Percentiles rank a stretch among this genome's conserved stretches.
These are phyloP conservation scores for Andricus curvator DNA, from an alignment of 2,888 invertebrate genomes.

Conservation along the genomic window DNA sequence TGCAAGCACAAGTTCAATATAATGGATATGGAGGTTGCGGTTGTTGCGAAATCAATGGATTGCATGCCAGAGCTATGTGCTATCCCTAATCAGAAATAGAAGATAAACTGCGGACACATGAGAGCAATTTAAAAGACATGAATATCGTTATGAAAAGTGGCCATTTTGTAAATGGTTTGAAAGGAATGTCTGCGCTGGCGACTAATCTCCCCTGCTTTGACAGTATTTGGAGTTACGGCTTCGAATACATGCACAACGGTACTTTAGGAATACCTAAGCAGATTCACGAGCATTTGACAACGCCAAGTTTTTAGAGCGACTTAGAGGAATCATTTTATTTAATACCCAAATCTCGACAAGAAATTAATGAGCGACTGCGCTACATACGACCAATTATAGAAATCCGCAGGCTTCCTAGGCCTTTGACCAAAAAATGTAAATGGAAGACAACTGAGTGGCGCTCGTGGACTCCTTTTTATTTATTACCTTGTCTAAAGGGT, in stretches of 20 bases:
- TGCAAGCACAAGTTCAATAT: conserved; percentile 39
- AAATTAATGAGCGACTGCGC: background rate
- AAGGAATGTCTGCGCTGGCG: background rate
- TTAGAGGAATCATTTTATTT: conserved; percentile 2
- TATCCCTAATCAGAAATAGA: no score
- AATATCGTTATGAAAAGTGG: background rate
- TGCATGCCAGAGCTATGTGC: background rate
- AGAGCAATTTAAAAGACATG: no score
- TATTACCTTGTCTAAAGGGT: background rate
- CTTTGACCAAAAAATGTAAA: background rate
- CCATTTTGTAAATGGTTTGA: background rate
- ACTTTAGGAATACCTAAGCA: conserved; percentile 21
- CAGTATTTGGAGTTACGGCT: background rate
- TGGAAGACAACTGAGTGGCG: conserved; percentile 5
- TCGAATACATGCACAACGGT: conserved; percentile 1
- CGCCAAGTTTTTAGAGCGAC: conserved; percentile 4
- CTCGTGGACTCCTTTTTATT: background rate
- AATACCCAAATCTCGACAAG: background rate
- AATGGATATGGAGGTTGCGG: conserved; percentile 43
- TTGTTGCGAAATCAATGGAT: conserved; percentile 35
- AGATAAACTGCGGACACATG: no score
- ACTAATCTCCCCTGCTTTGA: background rate
- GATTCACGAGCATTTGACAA: conserved; percentile 17
- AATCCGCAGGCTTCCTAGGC: background rate
- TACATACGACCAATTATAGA: conserved; percentile 2